Evolutionary conservation across 2,113 vertebrate genomes (phyloP).

Genomic region (Argyrosomus japonicus): DNA sequence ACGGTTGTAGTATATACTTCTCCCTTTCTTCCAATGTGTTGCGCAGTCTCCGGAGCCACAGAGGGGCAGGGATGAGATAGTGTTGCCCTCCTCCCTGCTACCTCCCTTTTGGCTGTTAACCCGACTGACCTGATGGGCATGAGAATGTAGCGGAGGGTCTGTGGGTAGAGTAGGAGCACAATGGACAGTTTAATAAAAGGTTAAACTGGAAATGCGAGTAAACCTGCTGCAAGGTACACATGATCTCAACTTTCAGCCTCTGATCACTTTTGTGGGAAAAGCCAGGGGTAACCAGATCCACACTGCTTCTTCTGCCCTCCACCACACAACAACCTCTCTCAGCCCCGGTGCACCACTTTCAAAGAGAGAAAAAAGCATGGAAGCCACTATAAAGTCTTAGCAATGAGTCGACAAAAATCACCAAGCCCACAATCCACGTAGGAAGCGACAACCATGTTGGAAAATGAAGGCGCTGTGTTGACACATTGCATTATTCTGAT

Average conservation of each 20-base stretch:
- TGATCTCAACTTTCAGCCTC: constrained; percentile 85
- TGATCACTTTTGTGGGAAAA: constrained; percentile 88
- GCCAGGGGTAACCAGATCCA: constrained; percentile 83
- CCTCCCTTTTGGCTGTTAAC: constrained; percentile 84
- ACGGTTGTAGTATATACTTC: constrained; percentile 91
- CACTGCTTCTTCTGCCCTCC: constrained; percentile 39
- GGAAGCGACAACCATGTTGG: constrained; percentile 49
- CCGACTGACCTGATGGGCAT: constrained; percentile 87
- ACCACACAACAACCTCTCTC: constrained; percentile 41
- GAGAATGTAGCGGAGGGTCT: constrained; percentile 81
- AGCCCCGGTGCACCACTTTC: constrained; percentile 1
- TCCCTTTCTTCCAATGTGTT: constrained; percentile 82
- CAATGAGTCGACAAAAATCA: constrained; percentile 66
- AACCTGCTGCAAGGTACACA: constrained; percentile 85
- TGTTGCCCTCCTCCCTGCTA: constrained; percentile 63
- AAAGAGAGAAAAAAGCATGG: constrained; percentile 4
- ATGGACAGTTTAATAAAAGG: constrained; percentile 86
- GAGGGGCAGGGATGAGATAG: constrained; percentile 83
- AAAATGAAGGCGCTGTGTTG: constrained; percentile 56
- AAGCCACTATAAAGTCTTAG: constrained; percentile 30
- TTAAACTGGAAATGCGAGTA: constrained; percentile 86
- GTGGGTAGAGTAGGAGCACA: constrained; percentile 81
- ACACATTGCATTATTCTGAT: constrained; percentile 56
- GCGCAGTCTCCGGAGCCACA: constrained; percentile 78
- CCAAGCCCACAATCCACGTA: constrained; percentile 40